phyloP scores from a whole-genome alignment of 2,888 invertebrate species.

The Archips xylosteana region DNA sequence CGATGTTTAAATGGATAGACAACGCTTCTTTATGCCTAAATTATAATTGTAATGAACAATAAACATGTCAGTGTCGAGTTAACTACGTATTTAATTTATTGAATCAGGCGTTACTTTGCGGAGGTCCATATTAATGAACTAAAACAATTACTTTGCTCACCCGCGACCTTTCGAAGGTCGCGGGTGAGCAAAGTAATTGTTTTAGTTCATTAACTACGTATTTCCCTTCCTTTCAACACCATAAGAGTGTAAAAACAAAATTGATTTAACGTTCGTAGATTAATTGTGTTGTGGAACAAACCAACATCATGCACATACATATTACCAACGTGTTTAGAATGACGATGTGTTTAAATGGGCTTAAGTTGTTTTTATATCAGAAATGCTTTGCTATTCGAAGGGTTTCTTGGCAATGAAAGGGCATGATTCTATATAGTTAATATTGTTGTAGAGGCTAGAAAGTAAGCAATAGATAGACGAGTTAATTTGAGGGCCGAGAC shows the following conservation, averaged over 20 bases:
- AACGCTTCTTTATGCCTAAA: no score
- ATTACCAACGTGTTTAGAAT: constrained; percentile 8
- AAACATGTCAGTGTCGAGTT: not conserved
- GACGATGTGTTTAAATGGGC: constrained; percentile 25
- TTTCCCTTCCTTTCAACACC: constrained; percentile 20
- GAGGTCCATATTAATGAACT: no score
- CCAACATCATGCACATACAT: constrained; percentile 12
- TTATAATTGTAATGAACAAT: not conserved
- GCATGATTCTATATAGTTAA: not conserved
- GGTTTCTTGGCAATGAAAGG: constrained; percentile 16
- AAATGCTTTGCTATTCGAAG: constrained; percentile 13
- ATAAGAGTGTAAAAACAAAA: constrained; percentile 33
- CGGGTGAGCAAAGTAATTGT: no score
- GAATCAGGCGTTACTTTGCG: no score
- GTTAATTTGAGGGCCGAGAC: no score
- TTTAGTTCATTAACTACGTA: constrained; percentile 2
- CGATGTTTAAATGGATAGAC: no score
- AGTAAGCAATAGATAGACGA: no score
- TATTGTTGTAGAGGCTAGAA: no score
- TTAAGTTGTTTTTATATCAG: constrained; percentile 22
- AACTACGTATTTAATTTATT: no score
- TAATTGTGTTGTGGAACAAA: constrained; percentile 27
- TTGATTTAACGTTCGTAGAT: constrained; percentile 24
- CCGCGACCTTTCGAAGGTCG: no score
- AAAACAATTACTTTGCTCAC: no score